These are phyloP conservation scores for Trichonephila clavipes DNA, from an alignment of 1,140 invertebrate species.

Conservation along the genomic window DNA sequence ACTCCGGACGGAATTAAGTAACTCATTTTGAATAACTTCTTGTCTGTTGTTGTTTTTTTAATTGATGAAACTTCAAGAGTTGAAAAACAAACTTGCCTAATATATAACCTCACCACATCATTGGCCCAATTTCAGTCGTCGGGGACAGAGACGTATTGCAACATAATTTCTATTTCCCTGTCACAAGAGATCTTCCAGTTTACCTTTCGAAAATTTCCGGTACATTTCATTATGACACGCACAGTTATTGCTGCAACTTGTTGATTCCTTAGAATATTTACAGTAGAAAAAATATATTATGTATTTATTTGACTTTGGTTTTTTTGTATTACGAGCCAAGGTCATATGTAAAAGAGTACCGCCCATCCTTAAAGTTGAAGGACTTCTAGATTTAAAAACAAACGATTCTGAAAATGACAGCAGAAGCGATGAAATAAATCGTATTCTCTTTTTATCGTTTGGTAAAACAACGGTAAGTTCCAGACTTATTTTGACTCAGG, in stretches of 20 bases:
- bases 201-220: not conserved
- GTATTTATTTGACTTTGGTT: not conserved
- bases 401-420: not conserved
- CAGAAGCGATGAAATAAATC: not conserved
- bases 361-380: constrained; percentile 3
- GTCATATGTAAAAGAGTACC: not conserved
- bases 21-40: not conserved
- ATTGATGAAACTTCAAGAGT: not conserved
- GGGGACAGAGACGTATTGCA: not conserved
- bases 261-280: not conserved
- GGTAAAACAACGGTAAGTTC: not conserved
- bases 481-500: not conserved
- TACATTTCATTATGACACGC: not conserved
- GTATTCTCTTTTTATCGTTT: not conserved
- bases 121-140: not conserved
- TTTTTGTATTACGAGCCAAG: not conserved
- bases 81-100: not conserved
- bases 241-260: not conserved
- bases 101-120: constrained; percentile 30
- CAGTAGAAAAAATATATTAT: not conserved
- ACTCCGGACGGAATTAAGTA: not conserved
- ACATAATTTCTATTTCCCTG: not conserved
- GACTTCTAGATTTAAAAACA: constrained; percentile 1
- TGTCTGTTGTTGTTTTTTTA: not conserved
- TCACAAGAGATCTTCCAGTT: not conserved